phyloP scores from a whole-genome alignment of 2,797 vertebrate genomes.

The Lerista edwardsae region DNA sequence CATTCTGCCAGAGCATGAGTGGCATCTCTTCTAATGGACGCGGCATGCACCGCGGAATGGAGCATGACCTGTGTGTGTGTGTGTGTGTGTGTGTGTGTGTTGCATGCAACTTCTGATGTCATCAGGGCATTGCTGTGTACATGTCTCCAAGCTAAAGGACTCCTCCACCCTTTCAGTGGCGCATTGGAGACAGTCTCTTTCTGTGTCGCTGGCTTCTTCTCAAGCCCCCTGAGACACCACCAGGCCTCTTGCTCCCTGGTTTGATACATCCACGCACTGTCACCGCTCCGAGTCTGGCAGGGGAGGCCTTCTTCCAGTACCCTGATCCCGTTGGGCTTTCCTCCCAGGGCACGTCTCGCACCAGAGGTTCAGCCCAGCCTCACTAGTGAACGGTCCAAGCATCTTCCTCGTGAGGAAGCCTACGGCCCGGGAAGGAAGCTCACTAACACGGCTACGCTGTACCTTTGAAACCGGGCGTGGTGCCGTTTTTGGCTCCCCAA shows the following conservation, averaged over 20 bases:
- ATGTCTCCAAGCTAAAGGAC: neutral
- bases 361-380: too few relatives aligned
- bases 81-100: neutral
- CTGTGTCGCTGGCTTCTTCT: neutral
- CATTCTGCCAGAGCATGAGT: conserved; percentile 46
- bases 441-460: too few relatives aligned
- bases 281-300: too few relatives aligned
- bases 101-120: conserved; percentile 47
- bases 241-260: neutral
- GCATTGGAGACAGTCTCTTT: neutral
- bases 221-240: neutral
- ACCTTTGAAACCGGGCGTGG: too few relatives aligned
- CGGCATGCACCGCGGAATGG: conserved; percentile 51
- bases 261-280: neutral
- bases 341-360: too few relatives aligned
- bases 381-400: too few relatives aligned
- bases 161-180: neutral
- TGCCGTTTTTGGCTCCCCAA: too few relatives aligned
- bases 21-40: conserved; percentile 64
- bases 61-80: conserved; percentile 47
- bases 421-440: too few relatives aligned
- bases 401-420: too few relatives aligned
- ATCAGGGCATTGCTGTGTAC: neutral
- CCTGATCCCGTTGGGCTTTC: neutral
- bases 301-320: neutral